Evolutionary conservation across 2,113 vertebrate species (phyloP).

Genomic region (Xenotilapia longispinis): DNA sequence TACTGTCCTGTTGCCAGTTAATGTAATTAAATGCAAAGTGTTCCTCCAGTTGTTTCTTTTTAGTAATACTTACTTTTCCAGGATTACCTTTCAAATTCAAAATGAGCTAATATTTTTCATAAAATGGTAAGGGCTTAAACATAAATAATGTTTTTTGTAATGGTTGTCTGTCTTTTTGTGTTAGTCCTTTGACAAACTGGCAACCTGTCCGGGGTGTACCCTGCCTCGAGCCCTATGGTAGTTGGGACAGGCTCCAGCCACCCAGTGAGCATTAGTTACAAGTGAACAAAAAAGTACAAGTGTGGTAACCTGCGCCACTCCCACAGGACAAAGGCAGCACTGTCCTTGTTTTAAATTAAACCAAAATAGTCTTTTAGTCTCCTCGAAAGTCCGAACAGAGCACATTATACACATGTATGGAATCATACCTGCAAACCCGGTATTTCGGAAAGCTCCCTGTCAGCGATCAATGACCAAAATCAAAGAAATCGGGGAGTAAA

Average conservation of each 20-base stretch:
- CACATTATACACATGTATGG: fast-evolving
- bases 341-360: fast-evolving
- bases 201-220: no score
- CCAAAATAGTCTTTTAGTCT: fast-evolving
- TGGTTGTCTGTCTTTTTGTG: no score
- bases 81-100: fast-evolving
- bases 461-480: neutral
- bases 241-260: fast-evolving
- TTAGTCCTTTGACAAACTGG: no score
- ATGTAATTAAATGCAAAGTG: fast-evolving
- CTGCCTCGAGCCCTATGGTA: fast-evolving
- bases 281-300: neutral
- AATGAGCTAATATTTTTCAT: neutral
- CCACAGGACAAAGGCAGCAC: neutral
- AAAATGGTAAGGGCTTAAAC: fast-evolving
- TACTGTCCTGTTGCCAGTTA: fast-evolving
- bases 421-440: neutral
- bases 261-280: fast-evolving
- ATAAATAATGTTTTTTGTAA: neutral
- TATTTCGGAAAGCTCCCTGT: neutral
- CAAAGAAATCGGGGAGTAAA: fast-evolving
- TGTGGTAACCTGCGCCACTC: fast-evolving
- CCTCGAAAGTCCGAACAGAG: fast-evolving
- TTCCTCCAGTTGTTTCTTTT: neutral
- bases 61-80: fast-evolving